Evolutionary conservation across 2,113 vertebrate species (phyloP), one percentile per base, ranked within the genome.

Genomic region (Halcyon malimbica): DNA sequence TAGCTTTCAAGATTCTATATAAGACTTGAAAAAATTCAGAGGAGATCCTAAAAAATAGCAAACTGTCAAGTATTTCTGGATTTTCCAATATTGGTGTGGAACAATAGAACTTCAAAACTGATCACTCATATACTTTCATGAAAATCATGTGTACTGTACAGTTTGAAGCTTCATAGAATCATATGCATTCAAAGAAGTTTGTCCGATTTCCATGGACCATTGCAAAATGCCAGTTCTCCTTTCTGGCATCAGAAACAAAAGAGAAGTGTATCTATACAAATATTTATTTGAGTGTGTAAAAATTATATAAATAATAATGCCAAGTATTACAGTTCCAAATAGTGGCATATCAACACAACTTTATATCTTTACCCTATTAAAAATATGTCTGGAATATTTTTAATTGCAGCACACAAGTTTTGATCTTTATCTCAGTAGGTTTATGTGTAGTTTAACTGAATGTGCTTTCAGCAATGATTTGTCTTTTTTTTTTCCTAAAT

Each of bases 401-500:
- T 85, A 94, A 94, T 92, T 57, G 41, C 29, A 31, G 51, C 48
- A 83, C 20, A 82, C 63, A 26, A 64, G 78, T 94, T 96, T 97
- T 95, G 93, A 98, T 96, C 89, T 97, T 90, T 94, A 87, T 50
- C 31, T 54, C 60, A 79, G 70, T 75, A 95, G 31, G 44, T 79
- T 96, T 97, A 62, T 89, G 62, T 68, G 70, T 65, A 92, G 92
- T 94, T 96, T 96, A 96, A 97, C 87, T 8, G 63, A 97, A 92
- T 1, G 11, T 78, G 53, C 80, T 97, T 97, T 98, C 94, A 96
- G 93, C 91, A 96, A 91, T 96, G 89, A 96, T 97, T 97, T 98
- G 93, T 94, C 94, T 94, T 96, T 97, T 96, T 97, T 96, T 96
- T 97, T 42, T n/a, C n/a, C 68, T 90, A 97, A 98, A 98, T 96